phyloP scores from a whole-genome alignment of 2,797 vertebrate species.

The Coilia nasus region DNA sequence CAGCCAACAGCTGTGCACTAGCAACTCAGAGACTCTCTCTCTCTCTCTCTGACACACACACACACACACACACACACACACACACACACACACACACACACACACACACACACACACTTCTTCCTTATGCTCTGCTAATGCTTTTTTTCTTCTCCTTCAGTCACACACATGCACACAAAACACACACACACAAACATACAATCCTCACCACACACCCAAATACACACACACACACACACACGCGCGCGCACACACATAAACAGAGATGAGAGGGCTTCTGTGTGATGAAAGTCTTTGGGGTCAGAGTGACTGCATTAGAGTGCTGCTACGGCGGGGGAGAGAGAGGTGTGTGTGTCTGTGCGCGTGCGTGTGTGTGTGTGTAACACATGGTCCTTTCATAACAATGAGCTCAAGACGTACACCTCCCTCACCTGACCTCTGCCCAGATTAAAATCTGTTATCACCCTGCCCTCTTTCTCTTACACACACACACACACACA shows the following conservation, averaged over 20 bases:
- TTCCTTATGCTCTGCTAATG: no score
- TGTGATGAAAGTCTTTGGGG: slow-evolving; percentile 14
- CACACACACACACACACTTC: not conserved
- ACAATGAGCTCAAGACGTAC: slow-evolving; percentile 14
- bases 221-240: not conserved
- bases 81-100: not conserved
- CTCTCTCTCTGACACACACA: not conserved
- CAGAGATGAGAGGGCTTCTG: slow-evolving; percentile 24
- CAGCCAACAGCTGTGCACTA: not conserved
- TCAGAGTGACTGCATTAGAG: slow-evolving; percentile 16
- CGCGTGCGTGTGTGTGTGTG: not conserved
- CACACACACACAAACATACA: not conserved
- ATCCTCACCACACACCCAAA: not conserved
- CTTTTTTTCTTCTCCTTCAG: no score
- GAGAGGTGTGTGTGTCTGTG: not conserved
- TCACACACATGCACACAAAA: not conserved
- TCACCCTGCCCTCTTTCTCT: not conserved
- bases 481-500: not conserved
- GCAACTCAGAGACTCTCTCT: not conserved
- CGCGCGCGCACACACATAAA: not conserved
- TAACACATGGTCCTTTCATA: slow-evolving; percentile 16
- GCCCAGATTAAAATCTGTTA: slow-evolving; percentile 10
- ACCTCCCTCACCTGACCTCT: slow-evolving; percentile 2
- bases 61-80: slow-evolving; percentile 2
- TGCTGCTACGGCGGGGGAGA: not conserved